Evolutionary conservation across 2,888 invertebrate species (phyloP).

Genomic region (Nasonovia ribisnigri): DNA sequence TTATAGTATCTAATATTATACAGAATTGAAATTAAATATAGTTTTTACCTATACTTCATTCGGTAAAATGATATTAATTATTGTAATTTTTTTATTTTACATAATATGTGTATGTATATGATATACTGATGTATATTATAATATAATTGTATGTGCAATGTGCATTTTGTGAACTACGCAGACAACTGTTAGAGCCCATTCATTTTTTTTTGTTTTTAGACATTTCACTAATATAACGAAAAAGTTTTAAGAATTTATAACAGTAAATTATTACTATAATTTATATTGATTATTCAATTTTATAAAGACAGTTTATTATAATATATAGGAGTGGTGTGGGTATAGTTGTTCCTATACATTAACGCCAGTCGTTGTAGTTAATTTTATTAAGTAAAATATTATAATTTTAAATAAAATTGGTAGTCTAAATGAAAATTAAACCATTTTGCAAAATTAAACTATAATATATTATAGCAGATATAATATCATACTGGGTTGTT

Average conservation of each 20-base stretch:
- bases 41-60: background rate
- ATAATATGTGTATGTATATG: no score
- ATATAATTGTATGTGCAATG: no score
- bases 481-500: background rate
- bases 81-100: background rate
- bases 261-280: no score
- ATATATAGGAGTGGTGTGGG: background rate
- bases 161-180: no score
- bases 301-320: background rate
- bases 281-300: background rate
- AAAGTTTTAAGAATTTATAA: background rate
- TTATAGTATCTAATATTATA: background rate
- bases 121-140: no score
- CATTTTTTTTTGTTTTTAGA: no score
- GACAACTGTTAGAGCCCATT: no score
- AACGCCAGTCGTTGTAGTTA: background rate
- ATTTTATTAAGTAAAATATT: background rate
- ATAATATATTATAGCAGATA: background rate
- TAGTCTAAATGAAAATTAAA: background rate
- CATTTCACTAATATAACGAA: no score
- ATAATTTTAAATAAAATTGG: background rate
- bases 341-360: background rate
- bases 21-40: background rate
- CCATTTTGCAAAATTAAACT: background rate
- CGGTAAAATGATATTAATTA: background rate